Percentiles rank a stretch among this genome's conserved stretches.
Conservation (phyloP, 2,113 vertebrate species). For the Rhynchopsitta pachyrhyncha region DNA sequence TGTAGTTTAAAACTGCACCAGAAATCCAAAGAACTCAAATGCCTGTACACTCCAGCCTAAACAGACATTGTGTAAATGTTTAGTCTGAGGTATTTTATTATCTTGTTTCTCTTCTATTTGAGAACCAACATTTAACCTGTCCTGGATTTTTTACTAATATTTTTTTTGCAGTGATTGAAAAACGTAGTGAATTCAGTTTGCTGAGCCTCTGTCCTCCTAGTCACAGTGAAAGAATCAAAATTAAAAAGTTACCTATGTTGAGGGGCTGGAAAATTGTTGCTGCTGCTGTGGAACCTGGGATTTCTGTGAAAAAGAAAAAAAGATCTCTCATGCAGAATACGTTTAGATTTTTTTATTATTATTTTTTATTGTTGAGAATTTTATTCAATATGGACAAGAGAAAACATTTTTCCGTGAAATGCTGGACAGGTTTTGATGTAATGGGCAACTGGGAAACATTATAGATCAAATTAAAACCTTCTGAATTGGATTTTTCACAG, state of each 20-base stretch:
- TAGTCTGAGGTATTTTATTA: slow-evolving; percentile 75
- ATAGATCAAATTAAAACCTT: slow-evolving; percentile 28
- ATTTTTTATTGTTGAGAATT: background rate
- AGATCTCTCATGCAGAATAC: background rate
- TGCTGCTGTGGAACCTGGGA: background rate
- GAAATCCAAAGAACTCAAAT: slow-evolving; percentile 56
- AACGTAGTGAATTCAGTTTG: background rate
- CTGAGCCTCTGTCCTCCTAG: background rate
- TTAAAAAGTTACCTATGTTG: background rate
- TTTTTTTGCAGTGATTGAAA: slow-evolving; percentile 16
- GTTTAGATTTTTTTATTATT: background rate
- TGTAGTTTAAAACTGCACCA: slow-evolving; percentile 33
- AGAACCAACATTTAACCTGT: slow-evolving; percentile 48
- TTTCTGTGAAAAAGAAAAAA: background rate
- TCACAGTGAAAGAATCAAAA: background rate
- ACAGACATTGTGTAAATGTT: slow-evolving; percentile 73
- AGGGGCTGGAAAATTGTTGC: background rate
- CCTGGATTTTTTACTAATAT: background rate
- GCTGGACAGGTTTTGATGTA: background rate
- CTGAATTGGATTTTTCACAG: slow-evolving; percentile 16
- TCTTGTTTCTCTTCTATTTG: slow-evolving; percentile 53
- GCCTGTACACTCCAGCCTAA: background rate
- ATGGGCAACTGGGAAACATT: slow-evolving; percentile 6
- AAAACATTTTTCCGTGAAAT: slow-evolving; percentile 4
- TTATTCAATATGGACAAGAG: background rate